phyloP scores from a whole-genome alignment of 2,888 invertebrate species.

The Parochlus steinenii region DNA sequence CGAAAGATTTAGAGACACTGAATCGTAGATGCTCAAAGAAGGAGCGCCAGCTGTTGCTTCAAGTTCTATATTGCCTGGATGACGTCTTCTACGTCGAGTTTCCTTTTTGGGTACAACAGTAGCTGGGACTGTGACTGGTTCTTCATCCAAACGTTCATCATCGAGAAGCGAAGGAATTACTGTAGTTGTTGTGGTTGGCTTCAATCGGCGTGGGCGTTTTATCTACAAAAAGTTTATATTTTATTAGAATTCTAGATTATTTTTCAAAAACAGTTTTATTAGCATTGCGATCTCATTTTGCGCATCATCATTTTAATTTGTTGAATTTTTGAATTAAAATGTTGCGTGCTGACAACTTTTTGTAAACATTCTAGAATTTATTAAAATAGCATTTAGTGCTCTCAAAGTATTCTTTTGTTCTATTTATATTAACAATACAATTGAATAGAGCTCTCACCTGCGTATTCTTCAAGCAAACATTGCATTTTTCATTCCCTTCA shows the following conservation, averaged over 20 bases:
- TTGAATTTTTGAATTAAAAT: no score
- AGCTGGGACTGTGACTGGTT: neutral
- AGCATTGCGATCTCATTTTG: no score
- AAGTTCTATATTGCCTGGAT: no score
- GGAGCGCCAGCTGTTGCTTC: neutral
- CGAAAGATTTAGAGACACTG: conserved; percentile 3
- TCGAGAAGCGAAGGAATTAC: neutral
- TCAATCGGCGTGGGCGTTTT: no score
- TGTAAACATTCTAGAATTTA: no score
- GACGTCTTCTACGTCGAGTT: conserved; percentile 13
- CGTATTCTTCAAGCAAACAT: conserved; percentile 3
- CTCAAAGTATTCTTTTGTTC: neutral
- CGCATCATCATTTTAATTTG: no score
- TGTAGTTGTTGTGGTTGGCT: no score
- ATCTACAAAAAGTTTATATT: no score
- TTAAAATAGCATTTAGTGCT: no score
- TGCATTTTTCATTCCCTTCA: conserved; percentile 4
- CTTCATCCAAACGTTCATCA: neutral
- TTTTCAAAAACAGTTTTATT: no score
- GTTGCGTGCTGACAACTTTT: no score
- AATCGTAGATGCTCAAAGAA: conserved; percentile 10
- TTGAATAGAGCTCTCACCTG: conserved; percentile 8
- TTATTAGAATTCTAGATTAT: no score
- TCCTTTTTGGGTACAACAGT: neutral
- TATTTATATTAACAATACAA: conserved; percentile 7